Conservation (phyloP, 2,113 vertebrate species). For the Orycteropus afer region DNA sequence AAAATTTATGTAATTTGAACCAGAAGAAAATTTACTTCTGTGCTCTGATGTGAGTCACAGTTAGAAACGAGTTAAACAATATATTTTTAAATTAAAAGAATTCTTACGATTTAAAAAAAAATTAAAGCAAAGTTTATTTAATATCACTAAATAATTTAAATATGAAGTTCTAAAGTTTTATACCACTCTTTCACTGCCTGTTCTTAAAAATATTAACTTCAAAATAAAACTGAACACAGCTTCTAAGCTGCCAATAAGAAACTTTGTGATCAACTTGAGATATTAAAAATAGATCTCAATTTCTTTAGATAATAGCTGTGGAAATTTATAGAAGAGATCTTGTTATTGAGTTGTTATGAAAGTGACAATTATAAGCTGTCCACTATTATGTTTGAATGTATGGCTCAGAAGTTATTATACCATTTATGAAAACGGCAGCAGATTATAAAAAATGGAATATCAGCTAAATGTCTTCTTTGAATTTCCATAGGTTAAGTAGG, state of each 20-base stretch:
- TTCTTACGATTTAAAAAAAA: background rate
- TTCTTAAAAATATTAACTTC: background rate
- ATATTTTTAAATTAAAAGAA: background rate
- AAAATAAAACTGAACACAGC: background rate
- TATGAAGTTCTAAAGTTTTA: background rate
- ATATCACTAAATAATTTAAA: background rate
- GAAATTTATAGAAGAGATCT: background rate
- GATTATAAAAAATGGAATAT: conserved; percentile 21
- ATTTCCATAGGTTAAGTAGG: background rate
- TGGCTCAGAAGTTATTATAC: background rate
- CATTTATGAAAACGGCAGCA: background rate
- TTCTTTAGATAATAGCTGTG: background rate
- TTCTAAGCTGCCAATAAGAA: background rate
- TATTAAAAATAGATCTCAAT: background rate
- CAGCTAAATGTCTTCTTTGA: background rate
- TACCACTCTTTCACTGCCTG: background rate
- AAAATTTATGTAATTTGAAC: background rate
- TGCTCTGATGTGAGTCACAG: background rate
- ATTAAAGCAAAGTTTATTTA: background rate
- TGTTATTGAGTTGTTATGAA: background rate
- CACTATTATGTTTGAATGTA: background rate
- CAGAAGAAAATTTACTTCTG: background rate
- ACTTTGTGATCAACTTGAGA: background rate
- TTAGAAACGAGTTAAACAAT: background rate
- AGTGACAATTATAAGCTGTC: background rate